These are phyloP conservation scores for Ophioninae sp. DNA, from an alignment of 2,888 invertebrate genomes.

Conservation along the genomic window DNA sequence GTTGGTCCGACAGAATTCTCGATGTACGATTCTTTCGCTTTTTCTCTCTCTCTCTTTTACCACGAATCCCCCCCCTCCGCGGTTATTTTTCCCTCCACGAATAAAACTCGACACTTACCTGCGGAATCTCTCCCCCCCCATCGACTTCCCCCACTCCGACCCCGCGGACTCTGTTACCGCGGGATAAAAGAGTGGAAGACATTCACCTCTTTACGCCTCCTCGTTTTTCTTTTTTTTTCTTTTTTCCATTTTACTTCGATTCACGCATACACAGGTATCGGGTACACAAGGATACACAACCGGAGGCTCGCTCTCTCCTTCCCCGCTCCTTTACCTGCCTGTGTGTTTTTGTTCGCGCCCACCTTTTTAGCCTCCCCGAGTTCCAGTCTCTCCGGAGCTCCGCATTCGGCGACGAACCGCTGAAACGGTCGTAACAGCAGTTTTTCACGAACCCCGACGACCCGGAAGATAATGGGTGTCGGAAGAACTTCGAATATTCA, in stretches of 20 bases:
- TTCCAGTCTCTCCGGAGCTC: background rate
- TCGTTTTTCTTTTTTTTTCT: slow-evolving; percentile 42
- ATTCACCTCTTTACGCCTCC: slow-evolving; percentile 71
- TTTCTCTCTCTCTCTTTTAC: slow-evolving; percentile 16
- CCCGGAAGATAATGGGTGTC: background rate
- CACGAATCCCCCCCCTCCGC: slow-evolving; percentile 30
- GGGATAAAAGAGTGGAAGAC: slow-evolving; percentile 70
- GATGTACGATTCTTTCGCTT: slow-evolving; percentile 41
- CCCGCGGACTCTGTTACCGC: slow-evolving; percentile 56
- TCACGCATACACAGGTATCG: slow-evolving; percentile 42
- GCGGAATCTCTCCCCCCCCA: slow-evolving; percentile 9
- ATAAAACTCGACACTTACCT: slow-evolving; percentile 5
- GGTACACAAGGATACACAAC: slow-evolving; percentile 48
- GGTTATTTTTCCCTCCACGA: slow-evolving; percentile 18
- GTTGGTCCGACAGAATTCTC: slow-evolving; percentile 61
- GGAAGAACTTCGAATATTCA: background rate
- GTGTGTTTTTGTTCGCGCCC: background rate
- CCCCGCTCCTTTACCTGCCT: slow-evolving; percentile 16
- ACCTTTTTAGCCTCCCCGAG: background rate
- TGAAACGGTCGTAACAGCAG: background rate
- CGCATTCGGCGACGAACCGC: background rate
- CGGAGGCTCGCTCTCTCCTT: slow-evolving; percentile 41
- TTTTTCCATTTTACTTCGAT: slow-evolving; percentile 34
- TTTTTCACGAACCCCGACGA: background rate
- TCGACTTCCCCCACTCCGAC: slow-evolving; percentile 52